Percentiles rank a stretch among this genome's conserved stretches.
These are phyloP conservation scores for Zophobas morio DNA, from an alignment of 1,140 invertebrate genomes.

Conservation along the genomic window DNA sequence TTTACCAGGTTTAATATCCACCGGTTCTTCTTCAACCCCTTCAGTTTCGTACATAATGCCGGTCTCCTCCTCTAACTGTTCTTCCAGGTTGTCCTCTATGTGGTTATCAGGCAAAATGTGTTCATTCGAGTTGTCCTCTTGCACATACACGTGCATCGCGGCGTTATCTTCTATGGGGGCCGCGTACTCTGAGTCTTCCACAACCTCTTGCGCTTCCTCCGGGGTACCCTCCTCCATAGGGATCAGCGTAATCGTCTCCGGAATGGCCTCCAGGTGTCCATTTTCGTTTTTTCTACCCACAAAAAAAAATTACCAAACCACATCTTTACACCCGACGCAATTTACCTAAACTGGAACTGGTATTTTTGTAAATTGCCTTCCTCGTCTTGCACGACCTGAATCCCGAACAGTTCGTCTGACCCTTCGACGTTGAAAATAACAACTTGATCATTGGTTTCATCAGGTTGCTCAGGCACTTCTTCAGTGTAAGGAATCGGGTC, in stretches of 20 bases:
- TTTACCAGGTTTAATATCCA: constrained; percentile 33
- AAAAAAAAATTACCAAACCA: not conserved
- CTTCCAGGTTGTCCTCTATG: not conserved
- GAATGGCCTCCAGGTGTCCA: constrained; percentile 62
- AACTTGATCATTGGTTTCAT: constrained; percentile 53
- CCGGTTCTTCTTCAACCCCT: constrained; percentile 16
- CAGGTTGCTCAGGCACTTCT: constrained; percentile 10
- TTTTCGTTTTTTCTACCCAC: constrained; percentile 59
- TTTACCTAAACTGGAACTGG: constrained; percentile 63
- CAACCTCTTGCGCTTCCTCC: constrained; percentile 15
- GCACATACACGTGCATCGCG: constrained; percentile 13
- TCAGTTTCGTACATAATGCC: constrained; percentile 3
- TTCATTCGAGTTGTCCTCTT: constrained; percentile 10
- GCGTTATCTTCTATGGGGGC: constrained; percentile 13
- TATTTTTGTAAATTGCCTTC: constrained; percentile 62
- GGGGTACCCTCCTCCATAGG: constrained; percentile 46
- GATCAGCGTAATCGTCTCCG: constrained; percentile 59
- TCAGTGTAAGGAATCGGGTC: constrained; percentile 19
- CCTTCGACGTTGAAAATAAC: constrained; percentile 61
- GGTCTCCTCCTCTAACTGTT: not conserved
- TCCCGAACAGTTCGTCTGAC: constrained; percentile 62
- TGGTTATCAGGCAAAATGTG: constrained; percentile 36
- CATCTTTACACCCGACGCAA: not conserved
- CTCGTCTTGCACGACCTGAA: constrained; percentile 61
- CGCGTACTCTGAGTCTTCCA: not conserved